Conservation (phyloP, 2,888 invertebrate genomes). For the Dynastes maya region DNA sequence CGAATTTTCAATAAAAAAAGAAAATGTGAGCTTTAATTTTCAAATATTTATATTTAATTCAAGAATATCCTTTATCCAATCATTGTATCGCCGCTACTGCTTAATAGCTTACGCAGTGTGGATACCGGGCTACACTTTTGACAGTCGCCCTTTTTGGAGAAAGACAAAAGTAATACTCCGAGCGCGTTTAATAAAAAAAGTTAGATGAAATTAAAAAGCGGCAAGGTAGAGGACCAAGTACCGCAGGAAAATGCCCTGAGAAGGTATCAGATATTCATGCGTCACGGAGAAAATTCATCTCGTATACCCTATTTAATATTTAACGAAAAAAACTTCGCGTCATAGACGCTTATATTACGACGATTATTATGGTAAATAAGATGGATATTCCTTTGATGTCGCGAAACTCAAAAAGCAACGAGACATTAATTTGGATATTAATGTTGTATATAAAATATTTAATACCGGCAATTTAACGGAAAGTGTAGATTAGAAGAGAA, state of each 20-base stretch:
- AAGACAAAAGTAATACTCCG: background rate
- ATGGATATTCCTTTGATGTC: background rate
- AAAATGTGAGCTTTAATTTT: too few species aligned
- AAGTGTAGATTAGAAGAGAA: background rate
- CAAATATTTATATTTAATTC: too few species aligned
- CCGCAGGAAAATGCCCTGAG: background rate
- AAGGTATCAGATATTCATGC: background rate
- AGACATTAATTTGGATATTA: slow-evolving; percentile 8
- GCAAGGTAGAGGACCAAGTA: slow-evolving; percentile 3
- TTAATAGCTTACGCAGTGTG: background rate
- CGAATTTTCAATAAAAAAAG: too few species aligned
- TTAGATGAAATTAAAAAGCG: slow-evolving; percentile 35
- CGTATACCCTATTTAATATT: slow-evolving; percentile 17
- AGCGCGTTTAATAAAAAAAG: slow-evolving; percentile 30
- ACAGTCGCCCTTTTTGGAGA: background rate
- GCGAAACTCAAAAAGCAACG: background rate
- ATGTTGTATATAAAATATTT: background rate
- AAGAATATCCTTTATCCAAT: too few species aligned
- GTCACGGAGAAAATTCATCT: background rate
- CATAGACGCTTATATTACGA: background rate
- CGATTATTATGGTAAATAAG: slow-evolving; percentile 10
- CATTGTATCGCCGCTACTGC: too few species aligned
- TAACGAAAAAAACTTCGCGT: background rate
- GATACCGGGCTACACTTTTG: background rate
- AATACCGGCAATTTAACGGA: background rate